Evolutionary conservation across 2,797 vertebrate genomes (phyloP).

Genomic region (Neostethus bicornis): DNA sequence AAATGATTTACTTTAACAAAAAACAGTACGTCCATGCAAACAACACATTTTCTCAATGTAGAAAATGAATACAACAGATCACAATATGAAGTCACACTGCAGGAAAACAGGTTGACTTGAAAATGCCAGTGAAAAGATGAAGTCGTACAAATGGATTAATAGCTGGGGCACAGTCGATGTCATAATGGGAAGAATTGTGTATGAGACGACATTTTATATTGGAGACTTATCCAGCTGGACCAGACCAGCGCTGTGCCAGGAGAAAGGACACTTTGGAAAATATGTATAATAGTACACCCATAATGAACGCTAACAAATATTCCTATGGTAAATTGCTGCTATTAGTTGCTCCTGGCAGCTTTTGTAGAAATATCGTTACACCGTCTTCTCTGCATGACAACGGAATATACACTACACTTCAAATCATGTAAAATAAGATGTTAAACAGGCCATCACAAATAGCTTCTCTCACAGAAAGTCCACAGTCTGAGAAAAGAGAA

Average conservation of each 20-base stretch:
- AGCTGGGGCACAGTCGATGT: constrained; percentile 51
- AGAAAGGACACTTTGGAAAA: constrained; percentile 42
- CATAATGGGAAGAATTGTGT: constrained; percentile 49
- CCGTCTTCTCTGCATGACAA: constrained; percentile 26
- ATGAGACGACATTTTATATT: constrained; percentile 50
- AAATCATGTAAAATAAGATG: constrained; percentile 46
- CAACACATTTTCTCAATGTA: constrained; percentile 49
- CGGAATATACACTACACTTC: constrained; percentile 60
- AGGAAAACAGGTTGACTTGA: constrained; percentile 56
- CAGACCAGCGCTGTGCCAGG: constrained; percentile 40
- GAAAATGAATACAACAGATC: constrained; percentile 59
- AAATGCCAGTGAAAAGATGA: constrained; percentile 53
- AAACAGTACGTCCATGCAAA: constrained; percentile 65
- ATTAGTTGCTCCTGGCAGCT: constrained; percentile 59
- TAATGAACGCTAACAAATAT: constrained; percentile 63
- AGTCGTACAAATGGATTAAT: constrained; percentile 51
- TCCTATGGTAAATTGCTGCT: constrained; percentile 55
- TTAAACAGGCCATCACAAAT: constrained; percentile 35
- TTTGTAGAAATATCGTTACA: constrained; percentile 46
- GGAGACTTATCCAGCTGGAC: constrained; percentile 49
- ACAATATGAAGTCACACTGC: constrained; percentile 69
- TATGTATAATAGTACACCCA: constrained; percentile 50
- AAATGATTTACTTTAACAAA: constrained; percentile 29
- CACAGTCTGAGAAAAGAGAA: constrained; percentile 20
- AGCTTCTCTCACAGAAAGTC: constrained; percentile 31